These are phyloP conservation scores for Euwallacea similis DNA, from an alignment of 1,140 invertebrate genomes.

Conservation along the genomic window DNA sequence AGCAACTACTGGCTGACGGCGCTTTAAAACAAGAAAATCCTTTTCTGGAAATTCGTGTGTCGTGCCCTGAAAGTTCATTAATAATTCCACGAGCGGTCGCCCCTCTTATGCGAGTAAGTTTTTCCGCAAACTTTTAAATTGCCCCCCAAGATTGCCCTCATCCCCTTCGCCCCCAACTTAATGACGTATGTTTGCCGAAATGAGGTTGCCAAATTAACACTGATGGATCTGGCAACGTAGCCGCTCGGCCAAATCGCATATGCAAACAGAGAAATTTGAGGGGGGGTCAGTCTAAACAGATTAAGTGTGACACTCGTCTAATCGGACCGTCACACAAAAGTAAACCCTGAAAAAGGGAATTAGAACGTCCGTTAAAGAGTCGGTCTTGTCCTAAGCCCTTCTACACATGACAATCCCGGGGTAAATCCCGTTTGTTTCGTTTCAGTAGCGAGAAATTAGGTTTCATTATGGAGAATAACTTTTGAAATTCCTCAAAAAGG, in stretches of 20 bases:
- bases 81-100: constrained; percentile 8
- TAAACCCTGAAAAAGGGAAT: constrained; percentile 35
- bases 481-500: too few relatives aligned
- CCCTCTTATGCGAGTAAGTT: constrained; percentile 21
- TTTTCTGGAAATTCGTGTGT: constrained; percentile 26
- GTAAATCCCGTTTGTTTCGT: constrained; percentile 34
- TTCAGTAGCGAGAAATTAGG: background rate
- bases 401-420: constrained; percentile 35
- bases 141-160: constrained; percentile 19
- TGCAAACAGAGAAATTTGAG: constrained; percentile 24
- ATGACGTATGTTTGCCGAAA: background rate
- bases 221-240: constrained; percentile 2
- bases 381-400: constrained; percentile 37
- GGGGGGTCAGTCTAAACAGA: constrained; percentile 32
- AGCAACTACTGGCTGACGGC: background rate
- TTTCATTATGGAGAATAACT: too few relatives aligned
- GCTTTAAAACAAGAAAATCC: constrained; percentile 30
- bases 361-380: constrained; percentile 35
- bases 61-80: constrained; percentile 22
- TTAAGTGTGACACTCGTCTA: constrained; percentile 36
- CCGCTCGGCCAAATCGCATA: constrained; percentile 15
- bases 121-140: constrained; percentile 30
- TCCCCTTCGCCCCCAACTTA: background rate
- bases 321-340: constrained; percentile 35
- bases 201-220: background rate